Percentiles rank a stretch among this genome's conserved stretches.
Evolutionary conservation across 2,888 invertebrate genomes (phyloP).

Genomic region (Orthosia incerta): DNA sequence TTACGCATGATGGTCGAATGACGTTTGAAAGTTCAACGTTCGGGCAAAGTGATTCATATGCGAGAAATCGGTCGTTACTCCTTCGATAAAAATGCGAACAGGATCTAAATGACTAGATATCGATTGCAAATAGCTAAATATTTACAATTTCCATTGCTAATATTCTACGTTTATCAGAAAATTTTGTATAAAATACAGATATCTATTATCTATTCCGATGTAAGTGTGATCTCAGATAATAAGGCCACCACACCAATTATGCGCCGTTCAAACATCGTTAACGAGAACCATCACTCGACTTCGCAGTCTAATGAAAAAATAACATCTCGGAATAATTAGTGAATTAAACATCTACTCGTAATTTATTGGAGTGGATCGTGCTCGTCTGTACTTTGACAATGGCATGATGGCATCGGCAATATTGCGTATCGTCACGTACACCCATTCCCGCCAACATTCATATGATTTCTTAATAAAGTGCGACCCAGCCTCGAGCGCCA

Average conservation of each 20-base stretch:
- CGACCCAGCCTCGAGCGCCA: conserved; percentile 80
- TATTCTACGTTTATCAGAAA: neutral
- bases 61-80: neutral
- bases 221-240: conserved; percentile 42
- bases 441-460: conserved; percentile 85
- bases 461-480: conserved; percentile 90
- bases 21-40: conserved; percentile 15
- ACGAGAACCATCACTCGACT: conserved; percentile 44
- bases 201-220: conserved; percentile 8
- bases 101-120: neutral
- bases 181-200: conserved; percentile 14
- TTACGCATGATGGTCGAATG: neutral
- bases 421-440: conserved; percentile 87
- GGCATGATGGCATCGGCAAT: conserved; percentile 74
- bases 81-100: neutral
- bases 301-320: conserved; percentile 58
- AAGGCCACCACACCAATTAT: conserved; percentile 46
- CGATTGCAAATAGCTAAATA: neutral
- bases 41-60: neutral
- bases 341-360: conserved; percentile 54
- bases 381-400: conserved; percentile 62
- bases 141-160: neutral
- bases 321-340: conserved; percentile 57
- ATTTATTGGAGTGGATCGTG: conserved; percentile 56
- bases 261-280: conserved; percentile 47